phyloP scores from a whole-genome alignment of 2,888 invertebrate genomes.

The Rhodophaea formosa region DNA sequence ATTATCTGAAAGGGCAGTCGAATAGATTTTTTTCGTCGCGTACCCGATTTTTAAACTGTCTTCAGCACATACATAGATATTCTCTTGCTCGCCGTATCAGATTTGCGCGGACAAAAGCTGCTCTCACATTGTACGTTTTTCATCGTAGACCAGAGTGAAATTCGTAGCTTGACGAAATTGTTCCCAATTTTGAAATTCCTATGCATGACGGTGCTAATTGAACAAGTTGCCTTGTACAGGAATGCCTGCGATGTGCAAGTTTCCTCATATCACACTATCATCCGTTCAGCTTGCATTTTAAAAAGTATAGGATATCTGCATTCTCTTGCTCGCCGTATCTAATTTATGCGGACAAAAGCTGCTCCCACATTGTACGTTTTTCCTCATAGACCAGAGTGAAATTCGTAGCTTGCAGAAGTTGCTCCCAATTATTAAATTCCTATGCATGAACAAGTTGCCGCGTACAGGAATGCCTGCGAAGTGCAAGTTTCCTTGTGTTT shows the following conservation, averaged over 20 bases:
- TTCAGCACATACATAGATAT: too few species aligned
- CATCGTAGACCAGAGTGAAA: neutral
- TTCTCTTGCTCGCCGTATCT: neutral
- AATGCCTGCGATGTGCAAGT: conserved; percentile 3
- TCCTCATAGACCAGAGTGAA: neutral
- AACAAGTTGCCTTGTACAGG: conserved; percentile 7
- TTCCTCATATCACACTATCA: neutral
- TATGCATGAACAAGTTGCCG: conserved; percentile 1
- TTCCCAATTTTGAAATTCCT: neutral
- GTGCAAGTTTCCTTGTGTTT: conserved; percentile 4
- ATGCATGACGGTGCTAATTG: neutral
- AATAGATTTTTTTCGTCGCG: too few species aligned
- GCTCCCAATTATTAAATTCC: neutral
- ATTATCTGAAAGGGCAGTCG: too few species aligned
- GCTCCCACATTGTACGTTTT: neutral
- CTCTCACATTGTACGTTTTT: neutral
- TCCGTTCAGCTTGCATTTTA: too few species aligned
- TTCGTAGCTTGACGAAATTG: neutral
- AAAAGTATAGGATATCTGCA: too few species aligned
- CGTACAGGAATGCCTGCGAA: conserved; percentile 3
- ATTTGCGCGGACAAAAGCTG: neutral
- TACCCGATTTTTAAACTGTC: too few species aligned
- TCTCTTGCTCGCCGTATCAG: neutral
- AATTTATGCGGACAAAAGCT: neutral
- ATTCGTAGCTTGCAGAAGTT: neutral